These are phyloP conservation scores for Sesamia inferens DNA, from an alignment of 2,888 invertebrate species.

Conservation along the genomic window DNA sequence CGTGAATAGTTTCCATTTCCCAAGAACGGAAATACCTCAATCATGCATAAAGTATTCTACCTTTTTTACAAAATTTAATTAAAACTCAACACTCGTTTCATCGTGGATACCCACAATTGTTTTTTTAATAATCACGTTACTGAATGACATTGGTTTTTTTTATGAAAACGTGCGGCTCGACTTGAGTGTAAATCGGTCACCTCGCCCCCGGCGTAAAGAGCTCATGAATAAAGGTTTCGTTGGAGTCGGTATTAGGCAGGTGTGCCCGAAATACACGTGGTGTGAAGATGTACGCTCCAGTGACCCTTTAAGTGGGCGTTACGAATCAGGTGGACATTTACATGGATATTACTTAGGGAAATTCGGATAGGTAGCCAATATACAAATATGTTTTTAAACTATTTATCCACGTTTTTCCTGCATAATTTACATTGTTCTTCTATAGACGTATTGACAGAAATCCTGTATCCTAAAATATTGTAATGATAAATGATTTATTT, in stretches of 20 bases:
- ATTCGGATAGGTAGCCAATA: background rate
- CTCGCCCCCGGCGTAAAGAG: slow-evolving; percentile 30
- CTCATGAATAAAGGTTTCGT: slow-evolving; percentile 50
- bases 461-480: no score
- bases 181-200: slow-evolving; percentile 27
- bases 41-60: slow-evolving; percentile 8
- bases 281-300: slow-evolving; percentile 16
- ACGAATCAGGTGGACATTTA: slow-evolving; percentile 36
- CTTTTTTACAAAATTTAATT: slow-evolving; percentile 23
- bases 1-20: slow-evolving; percentile 22
- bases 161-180: slow-evolving; percentile 30
- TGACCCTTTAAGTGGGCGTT: slow-evolving; percentile 35
- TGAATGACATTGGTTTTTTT: slow-evolving; percentile 44
- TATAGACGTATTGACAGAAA: background rate
- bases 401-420: background rate
- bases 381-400: slow-evolving; percentile 14
- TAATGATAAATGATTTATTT: no score
- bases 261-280: slow-evolving; percentile 13
- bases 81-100: slow-evolving; percentile 9
- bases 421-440: no score
- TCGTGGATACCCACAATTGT: slow-evolving; percentile 39
- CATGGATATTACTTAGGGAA: slow-evolving; percentile 39
- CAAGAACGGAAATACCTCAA: slow-evolving; percentile 1
- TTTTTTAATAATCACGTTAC: slow-evolving; percentile 37
- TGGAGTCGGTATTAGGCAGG: slow-evolving; percentile 25